Evolutionary conservation across 2,113 vertebrate species (phyloP), one percentile per base, ranked within the genome.

Genomic region (Cyanoderma ruficeps): DNA sequence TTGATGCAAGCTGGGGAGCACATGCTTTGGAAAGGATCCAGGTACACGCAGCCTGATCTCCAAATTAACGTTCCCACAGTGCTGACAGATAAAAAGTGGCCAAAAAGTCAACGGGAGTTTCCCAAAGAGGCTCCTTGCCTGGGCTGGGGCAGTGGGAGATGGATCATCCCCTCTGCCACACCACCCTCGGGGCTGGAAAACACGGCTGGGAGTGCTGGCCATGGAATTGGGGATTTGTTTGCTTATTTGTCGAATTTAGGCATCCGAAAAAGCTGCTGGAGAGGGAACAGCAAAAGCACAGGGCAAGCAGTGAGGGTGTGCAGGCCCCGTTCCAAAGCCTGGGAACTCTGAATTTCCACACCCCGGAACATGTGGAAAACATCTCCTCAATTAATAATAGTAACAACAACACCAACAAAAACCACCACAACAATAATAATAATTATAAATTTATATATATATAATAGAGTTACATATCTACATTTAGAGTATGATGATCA

Each of bases 1-100:
- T 94, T 39, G 93, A 55, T 77, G 90, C 90, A 95, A 94, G 95
- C 84, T 95, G 95, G 87, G 90, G 74, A 94, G 87, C 92, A 94
- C 90, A 37, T 91, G 92, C 74, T 52, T 56, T 94, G 95, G 95
- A 96, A 74, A 39, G 79, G 87, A 22, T 93, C 96, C 96, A 97
- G 94, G 30, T 68, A 35, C 72, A 74, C 16, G 3, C 33, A 83
- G 90, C 82, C 96, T 57, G 78, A 93, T 90, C 44, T 44, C 94
- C 94, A 91, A 91, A 93, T 88, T 49, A 94, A 64, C 16, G 30
- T 93, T 97, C 87, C 90, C 85, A 91, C 90, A 79, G 95, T 92
- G 95, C 57, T 96, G 94, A 96, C 94, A 95, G 90, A 80, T 90
- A 96, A 49, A 49, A 90, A 69, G 94, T 90, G 90, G 65, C 88